Evolutionary conservation across 1,140 invertebrate species (phyloP).

Genomic region (Megalopta genalis): DNA sequence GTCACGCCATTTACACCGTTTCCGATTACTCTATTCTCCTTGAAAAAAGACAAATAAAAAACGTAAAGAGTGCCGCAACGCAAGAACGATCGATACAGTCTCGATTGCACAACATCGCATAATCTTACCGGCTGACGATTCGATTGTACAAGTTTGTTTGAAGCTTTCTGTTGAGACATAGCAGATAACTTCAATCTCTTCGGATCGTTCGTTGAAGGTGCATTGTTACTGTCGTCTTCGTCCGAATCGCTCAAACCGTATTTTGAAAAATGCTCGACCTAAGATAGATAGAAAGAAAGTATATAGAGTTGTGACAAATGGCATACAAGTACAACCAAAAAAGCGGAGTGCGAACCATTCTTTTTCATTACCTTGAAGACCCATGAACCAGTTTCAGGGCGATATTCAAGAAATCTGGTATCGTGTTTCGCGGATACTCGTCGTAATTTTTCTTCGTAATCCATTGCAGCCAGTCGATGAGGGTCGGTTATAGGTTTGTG

Average conservation of each 20-base stretch:
- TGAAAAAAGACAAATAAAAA: too few relatives aligned
- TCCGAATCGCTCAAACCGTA: slow-evolving; percentile 96
- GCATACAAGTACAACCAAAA: neutral
- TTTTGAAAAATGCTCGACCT: slow-evolving; percentile 98
- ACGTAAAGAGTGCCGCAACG: too few relatives aligned
- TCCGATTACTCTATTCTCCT: slow-evolving; percentile 15
- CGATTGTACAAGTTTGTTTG: neutral
- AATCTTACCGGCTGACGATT: slow-evolving; percentile 20
- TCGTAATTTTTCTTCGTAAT: slow-evolving; percentile 93
- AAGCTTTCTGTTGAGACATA: slow-evolving; percentile 6
- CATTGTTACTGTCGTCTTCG: slow-evolving; percentile 86
- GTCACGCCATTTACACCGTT: slow-evolving; percentile 1
- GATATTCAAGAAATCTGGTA: slow-evolving; percentile 96
- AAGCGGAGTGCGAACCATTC: neutral
- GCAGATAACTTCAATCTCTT: slow-evolving; percentile 71
- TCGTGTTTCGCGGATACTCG: slow-evolving; percentile 91
- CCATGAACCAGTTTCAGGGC: slow-evolving; percentile 97
- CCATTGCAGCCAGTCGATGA: slow-evolving; percentile 88
- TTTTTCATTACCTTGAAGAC: slow-evolving; percentile 86
- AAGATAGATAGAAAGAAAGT: neutral
- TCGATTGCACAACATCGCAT: neutral
- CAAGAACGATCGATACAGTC: too few relatives aligned
- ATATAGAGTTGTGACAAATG: too few relatives aligned
- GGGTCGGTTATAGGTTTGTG: slow-evolving; percentile 91
- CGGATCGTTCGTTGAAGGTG: slow-evolving; percentile 60